These are phyloP conservation scores for Murina feae DNA, from an alignment of 2,113 vertebrate species.

Conservation along the genomic window DNA sequence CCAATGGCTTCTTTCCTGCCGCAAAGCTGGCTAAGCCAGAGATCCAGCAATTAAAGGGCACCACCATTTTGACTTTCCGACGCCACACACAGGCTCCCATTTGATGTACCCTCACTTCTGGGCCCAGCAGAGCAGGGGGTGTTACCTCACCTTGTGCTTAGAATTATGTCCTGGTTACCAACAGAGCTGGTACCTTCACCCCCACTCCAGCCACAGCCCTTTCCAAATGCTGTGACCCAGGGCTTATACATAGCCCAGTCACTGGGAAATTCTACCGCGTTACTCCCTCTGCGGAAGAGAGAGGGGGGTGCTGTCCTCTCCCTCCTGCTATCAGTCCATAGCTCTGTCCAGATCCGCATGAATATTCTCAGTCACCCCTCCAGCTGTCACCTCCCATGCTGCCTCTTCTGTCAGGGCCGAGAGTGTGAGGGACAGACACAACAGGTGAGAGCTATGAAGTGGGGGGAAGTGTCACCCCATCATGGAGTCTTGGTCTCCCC, in stretches of 20 bases:
- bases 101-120: neutral
- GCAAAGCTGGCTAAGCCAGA: neutral
- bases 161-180: neutral
- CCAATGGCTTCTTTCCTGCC: neutral
- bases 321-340: neutral
- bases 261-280: neutral
- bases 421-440: neutral
- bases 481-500: neutral
- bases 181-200: neutral
- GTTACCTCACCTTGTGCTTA: no score
- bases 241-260: neutral
- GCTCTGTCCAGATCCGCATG: neutral
- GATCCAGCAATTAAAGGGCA: neutral
- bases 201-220: neutral
- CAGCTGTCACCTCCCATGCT: neutral
- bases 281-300: neutral
- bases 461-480: neutral
- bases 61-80: neutral
- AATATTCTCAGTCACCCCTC: neutral
- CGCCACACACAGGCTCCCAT: neutral
- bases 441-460: neutral
- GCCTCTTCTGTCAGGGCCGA: neutral
- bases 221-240: neutral
- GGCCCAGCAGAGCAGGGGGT: neutral
- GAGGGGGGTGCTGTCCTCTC: accelerated